phyloP scores from a whole-genome alignment of 2,888 invertebrate genomes.

The Melanophora roralis region DNA sequence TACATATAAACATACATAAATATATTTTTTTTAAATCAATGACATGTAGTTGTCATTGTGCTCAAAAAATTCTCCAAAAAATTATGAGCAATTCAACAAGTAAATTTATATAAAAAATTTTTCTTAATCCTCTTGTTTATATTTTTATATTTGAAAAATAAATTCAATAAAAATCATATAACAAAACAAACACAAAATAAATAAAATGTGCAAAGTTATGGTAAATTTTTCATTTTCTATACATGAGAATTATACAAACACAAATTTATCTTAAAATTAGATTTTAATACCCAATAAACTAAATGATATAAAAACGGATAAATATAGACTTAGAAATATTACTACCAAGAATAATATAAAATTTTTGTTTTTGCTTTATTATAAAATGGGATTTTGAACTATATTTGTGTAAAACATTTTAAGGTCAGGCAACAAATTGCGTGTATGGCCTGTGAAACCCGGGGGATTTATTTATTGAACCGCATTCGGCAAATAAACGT shows the following conservation, averaged over 20 bases:
- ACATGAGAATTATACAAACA: background rate
- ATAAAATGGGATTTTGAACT: no score
- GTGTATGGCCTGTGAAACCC: no score
- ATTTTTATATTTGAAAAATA: background rate
- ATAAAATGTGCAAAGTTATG: slow-evolving; percentile 20
- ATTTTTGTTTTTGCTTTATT: no score
- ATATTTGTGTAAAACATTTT: no score
- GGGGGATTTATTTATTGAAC: no score
- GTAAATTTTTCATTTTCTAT: slow-evolving; percentile 15
- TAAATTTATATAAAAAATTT: background rate
- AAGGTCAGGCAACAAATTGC: no score
- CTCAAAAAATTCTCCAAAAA: no score
- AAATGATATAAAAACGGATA: background rate
- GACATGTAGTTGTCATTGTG: no score
- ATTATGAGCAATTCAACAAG: background rate
- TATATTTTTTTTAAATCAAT: no score
- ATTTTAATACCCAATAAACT: background rate
- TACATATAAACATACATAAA: no score
- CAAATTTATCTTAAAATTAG: background rate
- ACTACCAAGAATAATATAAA: no score
- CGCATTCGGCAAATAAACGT: no score
- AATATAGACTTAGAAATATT: background rate
- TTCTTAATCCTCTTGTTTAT: background rate
- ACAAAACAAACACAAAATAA: background rate
- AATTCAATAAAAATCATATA: background rate